Percentiles rank a stretch among this genome's conserved stretches.
phyloP scores from a whole-genome alignment of 2,797 vertebrate species.

The Semotilus atromaculatus region DNA sequence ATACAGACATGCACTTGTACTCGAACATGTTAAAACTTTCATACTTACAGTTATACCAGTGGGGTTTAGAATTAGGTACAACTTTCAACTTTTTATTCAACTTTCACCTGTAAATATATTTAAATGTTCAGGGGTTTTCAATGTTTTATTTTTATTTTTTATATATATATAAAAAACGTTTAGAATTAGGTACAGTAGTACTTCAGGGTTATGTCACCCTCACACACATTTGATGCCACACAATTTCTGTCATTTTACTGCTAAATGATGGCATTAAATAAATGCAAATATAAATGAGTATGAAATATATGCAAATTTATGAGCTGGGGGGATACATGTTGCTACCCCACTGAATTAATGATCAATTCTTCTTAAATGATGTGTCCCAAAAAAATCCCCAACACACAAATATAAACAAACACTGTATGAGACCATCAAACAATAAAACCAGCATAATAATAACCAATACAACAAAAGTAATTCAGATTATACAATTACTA shows the following conservation, averaged over 20 bases:
- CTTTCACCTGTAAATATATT: no score
- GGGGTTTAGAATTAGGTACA: not conserved
- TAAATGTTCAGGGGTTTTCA: no score
- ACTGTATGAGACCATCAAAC: not conserved
- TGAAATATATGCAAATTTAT: not conserved
- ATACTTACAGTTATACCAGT: not conserved
- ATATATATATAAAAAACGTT: no score
- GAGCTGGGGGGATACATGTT: not conserved
- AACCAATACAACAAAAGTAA: not conserved
- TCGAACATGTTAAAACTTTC: not conserved
- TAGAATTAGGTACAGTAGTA: not conserved
- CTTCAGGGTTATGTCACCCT: not conserved
- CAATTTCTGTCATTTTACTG: not conserved
- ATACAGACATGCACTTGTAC: not conserved
- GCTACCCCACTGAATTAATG: not conserved
- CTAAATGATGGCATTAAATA: not conserved
- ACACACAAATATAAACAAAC: not conserved
- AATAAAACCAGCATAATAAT: not conserved
- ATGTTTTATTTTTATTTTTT: no score
- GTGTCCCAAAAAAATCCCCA: no score
- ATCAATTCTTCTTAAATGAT: not conserved
- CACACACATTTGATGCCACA: conserved; percentile 1
- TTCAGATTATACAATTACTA: not conserved
- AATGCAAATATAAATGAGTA: not conserved
- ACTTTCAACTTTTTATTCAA: no score